Percentiles rank a stretch among this genome's conserved stretches.
phyloP scores from a whole-genome alignment of 1,140 invertebrate genomes.

The Drosophila pseudoobscura region DNA sequence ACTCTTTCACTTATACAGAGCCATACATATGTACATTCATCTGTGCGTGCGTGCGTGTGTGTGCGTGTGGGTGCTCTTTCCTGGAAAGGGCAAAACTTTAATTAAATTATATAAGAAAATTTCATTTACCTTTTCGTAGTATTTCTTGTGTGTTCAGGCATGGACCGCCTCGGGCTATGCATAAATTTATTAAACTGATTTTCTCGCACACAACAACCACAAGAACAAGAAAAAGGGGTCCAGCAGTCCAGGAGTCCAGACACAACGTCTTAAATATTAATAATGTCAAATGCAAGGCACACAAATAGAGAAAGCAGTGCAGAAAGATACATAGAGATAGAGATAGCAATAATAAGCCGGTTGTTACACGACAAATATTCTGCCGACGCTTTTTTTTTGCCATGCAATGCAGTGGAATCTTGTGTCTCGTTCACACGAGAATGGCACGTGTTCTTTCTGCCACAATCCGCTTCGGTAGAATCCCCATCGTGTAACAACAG shows the following conservation, averaged over 20 bases:
- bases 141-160: slow-evolving; percentile 2
- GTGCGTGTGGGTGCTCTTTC: slow-evolving; percentile 5
- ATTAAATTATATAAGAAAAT: slow-evolving; percentile 53
- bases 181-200: slow-evolving; percentile 57
- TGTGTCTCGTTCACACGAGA: no score
- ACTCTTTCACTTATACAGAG: not conserved
- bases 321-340: slow-evolving; percentile 1
- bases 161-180: slow-evolving; percentile 22
- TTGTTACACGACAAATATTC: no score
- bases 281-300: slow-evolving; percentile 59
- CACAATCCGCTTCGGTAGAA: no score
- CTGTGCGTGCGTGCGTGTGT: no score
- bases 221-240: slow-evolving; percentile 1
- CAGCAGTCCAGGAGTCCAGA: not conserved
- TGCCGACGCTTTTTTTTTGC: no score
- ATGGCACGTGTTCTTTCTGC: no score
- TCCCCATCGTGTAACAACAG: no score
- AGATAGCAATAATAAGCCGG: no score
- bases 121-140: slow-evolving; percentile 41
- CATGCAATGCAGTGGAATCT: no score
- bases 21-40: slow-evolving; percentile 4
- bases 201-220: slow-evolving; percentile 33
- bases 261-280: slow-evolving; percentile 68
- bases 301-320: slow-evolving; percentile 14
- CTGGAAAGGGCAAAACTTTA: slow-evolving; percentile 36